These are phyloP conservation scores for Cantharis lateralis DNA, from an alignment of 2,888 invertebrate species.

Conservation along the genomic window DNA sequence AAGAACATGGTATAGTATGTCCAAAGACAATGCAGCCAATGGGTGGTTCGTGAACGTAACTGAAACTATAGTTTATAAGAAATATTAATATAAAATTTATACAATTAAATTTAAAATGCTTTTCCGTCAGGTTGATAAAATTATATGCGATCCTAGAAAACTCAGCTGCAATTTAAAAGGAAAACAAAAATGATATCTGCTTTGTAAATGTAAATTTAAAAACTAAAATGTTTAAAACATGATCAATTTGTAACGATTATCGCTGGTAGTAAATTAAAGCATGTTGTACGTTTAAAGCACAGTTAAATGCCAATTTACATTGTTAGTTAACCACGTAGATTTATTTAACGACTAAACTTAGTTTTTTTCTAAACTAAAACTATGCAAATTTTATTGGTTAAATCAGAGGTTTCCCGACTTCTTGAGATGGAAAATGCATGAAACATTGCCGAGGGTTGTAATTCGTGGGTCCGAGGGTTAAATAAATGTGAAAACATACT, in stretches of 20 bases:
- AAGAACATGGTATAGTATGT: background rate
- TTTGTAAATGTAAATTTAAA: background rate
- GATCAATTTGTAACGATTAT: background rate
- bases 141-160: background rate
- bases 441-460: background rate
- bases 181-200: background rate
- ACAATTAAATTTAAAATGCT: background rate
- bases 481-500: background rate
- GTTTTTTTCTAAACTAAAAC: background rate
- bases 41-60: background rate
- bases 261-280: background rate
- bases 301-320: background rate
- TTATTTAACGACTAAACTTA: background rate
- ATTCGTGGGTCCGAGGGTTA: background rate
- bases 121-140: background rate
- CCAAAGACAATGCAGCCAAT: background rate
- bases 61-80: background rate
- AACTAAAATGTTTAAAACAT: background rate
- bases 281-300: background rate
- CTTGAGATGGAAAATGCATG: background rate
- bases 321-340: background rate
- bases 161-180: background rate
- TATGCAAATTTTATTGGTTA: background rate
- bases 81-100: background rate
- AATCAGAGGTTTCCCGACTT: background rate